These are phyloP conservation scores for Serinus canaria DNA, from an alignment of 2,113 vertebrate genomes.

Conservation along the genomic window DNA sequence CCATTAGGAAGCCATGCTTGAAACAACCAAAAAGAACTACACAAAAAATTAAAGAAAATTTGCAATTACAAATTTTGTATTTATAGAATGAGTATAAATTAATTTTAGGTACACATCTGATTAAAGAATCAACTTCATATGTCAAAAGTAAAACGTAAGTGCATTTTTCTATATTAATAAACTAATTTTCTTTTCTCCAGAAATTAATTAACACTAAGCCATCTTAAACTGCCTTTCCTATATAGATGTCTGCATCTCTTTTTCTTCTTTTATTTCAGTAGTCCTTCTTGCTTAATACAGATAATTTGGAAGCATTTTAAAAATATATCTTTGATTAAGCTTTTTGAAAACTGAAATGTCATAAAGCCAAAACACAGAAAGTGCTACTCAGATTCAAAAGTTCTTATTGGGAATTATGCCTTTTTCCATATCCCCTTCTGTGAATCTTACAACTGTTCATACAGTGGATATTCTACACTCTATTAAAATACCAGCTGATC, in stretches of 20 bases:
- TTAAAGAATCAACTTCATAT: conserved; percentile 1
- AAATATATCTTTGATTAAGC: conserved; percentile 37
- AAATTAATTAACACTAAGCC: conserved; percentile 43
- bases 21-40: background rate
- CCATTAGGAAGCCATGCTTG: background rate
- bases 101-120: background rate
- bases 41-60: background rate
- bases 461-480: background rate
- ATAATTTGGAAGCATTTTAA: conserved; percentile 42
- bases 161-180: conserved; percentile 14
- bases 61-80: background rate
- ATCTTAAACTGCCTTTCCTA: conserved; percentile 24
- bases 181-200: conserved; percentile 11
- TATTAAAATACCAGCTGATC: background rate
- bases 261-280: background rate
- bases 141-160: conserved; percentile 41
- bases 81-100: background rate
- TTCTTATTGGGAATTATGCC: background rate
- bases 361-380: conserved; percentile 50
- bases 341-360: conserved; percentile 52
- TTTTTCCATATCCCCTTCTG: conserved; percentile 27
- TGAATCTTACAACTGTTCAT: conserved; percentile 14
- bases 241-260: conserved; percentile 20
- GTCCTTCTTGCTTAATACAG: background rate
- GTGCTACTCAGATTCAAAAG: conserved; percentile 15